A percentile compares a stretch with the other conserved stretches of the same genome.
Conservation (phyloP, 2,888 invertebrate species). For the Esperia sulphurella region DNA sequence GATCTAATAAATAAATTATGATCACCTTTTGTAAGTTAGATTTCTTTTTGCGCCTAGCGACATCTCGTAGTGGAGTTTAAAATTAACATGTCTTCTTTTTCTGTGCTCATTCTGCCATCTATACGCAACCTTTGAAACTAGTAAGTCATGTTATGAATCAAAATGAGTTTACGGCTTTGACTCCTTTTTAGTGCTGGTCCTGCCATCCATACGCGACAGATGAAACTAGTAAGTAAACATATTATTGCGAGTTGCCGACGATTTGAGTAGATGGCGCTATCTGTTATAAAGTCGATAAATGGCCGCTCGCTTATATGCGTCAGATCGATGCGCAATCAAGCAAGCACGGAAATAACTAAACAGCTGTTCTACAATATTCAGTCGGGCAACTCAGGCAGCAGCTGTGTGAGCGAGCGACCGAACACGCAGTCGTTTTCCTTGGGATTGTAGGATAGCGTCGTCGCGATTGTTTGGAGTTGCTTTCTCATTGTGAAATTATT, state of each 20-base stretch:
- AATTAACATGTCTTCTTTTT: not conserved
- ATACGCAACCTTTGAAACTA: not conserved
- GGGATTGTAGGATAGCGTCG: conserved; percentile 26
- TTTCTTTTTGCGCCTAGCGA: not conserved
- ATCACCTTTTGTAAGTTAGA: no score
- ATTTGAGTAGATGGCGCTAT: conserved; percentile 32
- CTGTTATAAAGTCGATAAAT: conserved; percentile 50
- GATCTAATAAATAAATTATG: no score
- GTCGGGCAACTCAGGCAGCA: conserved; percentile 72
- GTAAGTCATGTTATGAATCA: no score
- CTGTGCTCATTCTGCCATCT: not conserved
- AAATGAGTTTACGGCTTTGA: no score
- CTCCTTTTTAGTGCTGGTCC: not conserved
- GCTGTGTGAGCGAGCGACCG: conserved; percentile 41
- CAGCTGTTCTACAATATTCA: conserved; percentile 78
- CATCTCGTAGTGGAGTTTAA: not conserved
- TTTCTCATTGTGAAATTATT: conserved; percentile 62
- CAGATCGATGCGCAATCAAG: conserved; percentile 70
- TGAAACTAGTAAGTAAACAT: not conserved
- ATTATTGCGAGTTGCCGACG: not conserved
- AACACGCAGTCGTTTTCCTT: conserved; percentile 70
- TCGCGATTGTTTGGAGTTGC: conserved; percentile 65
- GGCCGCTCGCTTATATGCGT: conserved; percentile 53
- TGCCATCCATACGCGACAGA: not conserved
- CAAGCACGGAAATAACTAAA: conserved; percentile 75